Evolutionary conservation across 2,888 invertebrate genomes (phyloP).

Genomic region (Stratiomys singularior): DNA sequence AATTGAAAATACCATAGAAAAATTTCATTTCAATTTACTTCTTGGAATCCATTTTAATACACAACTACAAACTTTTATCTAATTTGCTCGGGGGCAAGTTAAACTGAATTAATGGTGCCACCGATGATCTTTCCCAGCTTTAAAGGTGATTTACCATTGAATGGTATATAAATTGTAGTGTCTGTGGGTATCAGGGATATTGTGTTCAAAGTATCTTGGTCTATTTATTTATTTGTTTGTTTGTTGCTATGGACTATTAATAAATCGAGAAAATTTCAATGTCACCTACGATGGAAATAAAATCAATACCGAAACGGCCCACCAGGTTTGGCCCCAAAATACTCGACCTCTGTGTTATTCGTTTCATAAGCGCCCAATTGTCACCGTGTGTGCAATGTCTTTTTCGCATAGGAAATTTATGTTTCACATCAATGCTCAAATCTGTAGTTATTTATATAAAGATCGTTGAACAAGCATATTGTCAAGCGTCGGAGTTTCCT

Average conservation of each 20-base stretch:
- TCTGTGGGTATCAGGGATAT: neutral
- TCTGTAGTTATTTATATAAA: too few relatives aligned
- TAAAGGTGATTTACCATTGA: neutral
- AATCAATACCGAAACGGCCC: neutral
- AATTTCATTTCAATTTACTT: conserved; percentile 21
- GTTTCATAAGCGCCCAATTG: neutral
- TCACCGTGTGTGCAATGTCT: too few relatives aligned
- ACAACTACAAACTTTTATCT: conserved; percentile 12
- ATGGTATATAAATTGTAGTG: too few relatives aligned
- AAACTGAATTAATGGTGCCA: conserved; percentile 25
- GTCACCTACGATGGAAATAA: neutral
- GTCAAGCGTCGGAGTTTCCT: too few relatives aligned
- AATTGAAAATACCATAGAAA: neutral
- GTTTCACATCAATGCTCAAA: too few relatives aligned
- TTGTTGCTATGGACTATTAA: neutral
- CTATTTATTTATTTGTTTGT: neutral
- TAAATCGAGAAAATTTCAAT: conserved; percentile 4
- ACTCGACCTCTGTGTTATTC: neutral
- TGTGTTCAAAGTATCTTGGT: neutral
- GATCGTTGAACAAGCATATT: too few relatives aligned
- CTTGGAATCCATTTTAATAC: conserved; percentile 29
- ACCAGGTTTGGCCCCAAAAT: neutral
- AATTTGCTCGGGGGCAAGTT: conserved; percentile 16
- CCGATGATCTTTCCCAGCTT: neutral
- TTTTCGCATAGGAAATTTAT: too few relatives aligned